Base-by-base conservation (phyloP, 2,113 vertebrate species). In the Philantomba maxwellii region DNA sequence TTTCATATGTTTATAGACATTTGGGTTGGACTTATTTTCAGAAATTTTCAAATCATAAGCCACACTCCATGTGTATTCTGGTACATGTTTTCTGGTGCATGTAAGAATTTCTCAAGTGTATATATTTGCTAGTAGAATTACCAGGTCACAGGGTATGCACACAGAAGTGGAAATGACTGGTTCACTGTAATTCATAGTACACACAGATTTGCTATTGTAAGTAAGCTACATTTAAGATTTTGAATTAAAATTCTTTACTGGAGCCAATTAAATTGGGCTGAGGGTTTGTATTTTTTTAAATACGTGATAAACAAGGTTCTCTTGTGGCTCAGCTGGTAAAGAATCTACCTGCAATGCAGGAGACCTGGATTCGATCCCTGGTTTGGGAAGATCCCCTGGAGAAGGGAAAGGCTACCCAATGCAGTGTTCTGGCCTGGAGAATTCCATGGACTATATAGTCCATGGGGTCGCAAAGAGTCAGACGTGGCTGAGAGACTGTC, bases 261-360 rank as follows among this genome's bases (percentile, higher is more conserved):
- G 14, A 91, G 12, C 28, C 91, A 85, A 85, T 84, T 51, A 75
- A 92, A 55, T 13, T 92, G 23, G 94, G 26, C 1, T 88, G 30
- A 97, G 49, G n/a, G 64, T 82, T 89, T 82, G 2, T 85, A 91
- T 82, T 93, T 81, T 81, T 94, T 66, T 39, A 81, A 93, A 94
- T 78, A 88, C 23, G 89, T 33, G 39, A 75, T 75, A 30, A 95
- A 60, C 81, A 96, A 91, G 5, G 45, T 95, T 93, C 17, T n/a
- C 17, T 36, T 36, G 64, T 70, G 16, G 9, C n/a, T 36, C 64
- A 36, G 17, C n/a, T 66, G 9, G n/a, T 66, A 21, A 70, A 36
- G 17, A 36, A 70, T 70, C n/a, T 36, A 17, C n/a, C 10, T 70
- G 64, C 64, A 70, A 11, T 70, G 64, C 33, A 70, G n/a, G 64